A percentile compares a stretch with the other conserved stretches of the same genome.
phyloP scores from a whole-genome alignment of 2,888 invertebrate species.

The Zonitis immaculata region DNA sequence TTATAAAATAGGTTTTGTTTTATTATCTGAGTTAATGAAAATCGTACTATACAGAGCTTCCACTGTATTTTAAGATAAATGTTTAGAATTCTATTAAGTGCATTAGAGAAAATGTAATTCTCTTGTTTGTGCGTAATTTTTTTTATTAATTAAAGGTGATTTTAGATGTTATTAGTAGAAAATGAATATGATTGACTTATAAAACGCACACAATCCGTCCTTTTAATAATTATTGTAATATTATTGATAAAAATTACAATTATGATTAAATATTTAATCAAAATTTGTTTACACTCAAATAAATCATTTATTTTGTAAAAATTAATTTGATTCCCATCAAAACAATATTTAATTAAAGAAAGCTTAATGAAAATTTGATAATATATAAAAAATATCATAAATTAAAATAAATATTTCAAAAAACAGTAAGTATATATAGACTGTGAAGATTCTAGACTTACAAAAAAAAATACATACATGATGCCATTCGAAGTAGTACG shows the following conservation, averaged over 20 bases:
- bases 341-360: neutral
- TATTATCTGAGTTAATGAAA: no score
- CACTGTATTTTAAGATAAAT: no score
- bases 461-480: neutral
- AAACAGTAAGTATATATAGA: neutral
- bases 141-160: no score
- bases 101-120: no score
- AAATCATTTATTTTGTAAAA: neutral
- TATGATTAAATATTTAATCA: neutral
- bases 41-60: no score
- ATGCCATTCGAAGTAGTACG: neutral
- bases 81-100: no score
- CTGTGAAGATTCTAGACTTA: neutral
- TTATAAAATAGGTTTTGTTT: no score
- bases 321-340: neutral
- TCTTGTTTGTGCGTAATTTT: no score
- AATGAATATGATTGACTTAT: no score
- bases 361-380: neutral
- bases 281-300: neutral
- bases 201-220: slow-evolving; percentile 6
- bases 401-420: neutral
- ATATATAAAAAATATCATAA: neutral
- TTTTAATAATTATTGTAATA: no score
- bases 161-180: no score
- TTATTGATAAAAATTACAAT: neutral